Evolutionary conservation across 1,140 invertebrate genomes (phyloP).

Genomic region (Leucophenga varia): DNA sequence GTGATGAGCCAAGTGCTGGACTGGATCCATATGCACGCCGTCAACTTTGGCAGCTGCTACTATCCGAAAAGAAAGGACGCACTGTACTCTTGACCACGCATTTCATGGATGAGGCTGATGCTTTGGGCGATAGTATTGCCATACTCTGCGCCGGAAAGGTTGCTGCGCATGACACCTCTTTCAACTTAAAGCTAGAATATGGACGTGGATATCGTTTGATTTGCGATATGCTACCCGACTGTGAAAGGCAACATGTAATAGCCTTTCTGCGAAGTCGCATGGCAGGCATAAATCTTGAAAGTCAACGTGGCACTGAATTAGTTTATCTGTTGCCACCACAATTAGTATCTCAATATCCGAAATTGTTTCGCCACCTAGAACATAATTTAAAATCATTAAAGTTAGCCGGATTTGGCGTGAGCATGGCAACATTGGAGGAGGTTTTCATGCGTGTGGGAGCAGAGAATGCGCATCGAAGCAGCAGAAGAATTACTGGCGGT

Average conservation of each 20-base stretch:
- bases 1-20: constrained; percentile 90
- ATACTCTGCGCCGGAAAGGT: constrained; percentile 77
- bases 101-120: constrained; percentile 95
- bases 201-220: constrained; percentile 67
- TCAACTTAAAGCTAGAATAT: constrained; percentile 77
- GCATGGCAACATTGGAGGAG: constrained; percentile 86
- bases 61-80: constrained; percentile 57
- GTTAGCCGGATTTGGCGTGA: constrained; percentile 68
- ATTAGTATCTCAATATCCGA: constrained; percentile 59
- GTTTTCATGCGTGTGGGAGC: constrained; percentile 76
- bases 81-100: constrained; percentile 90
- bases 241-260: constrained; percentile 61
- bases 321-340: constrained; percentile 62
- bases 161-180: constrained; percentile 71
- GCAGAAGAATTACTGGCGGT: too few relatives aligned
- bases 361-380: constrained; percentile 73
- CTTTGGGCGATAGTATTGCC: constrained; percentile 85
- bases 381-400: constrained; percentile 63
- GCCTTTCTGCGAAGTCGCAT: constrained; percentile 62
- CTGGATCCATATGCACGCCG: constrained; percentile 89
- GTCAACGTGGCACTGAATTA: constrained; percentile 56
- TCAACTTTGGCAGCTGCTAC: constrained; percentile 81
- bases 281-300: constrained; percentile 56
- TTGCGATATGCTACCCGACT: constrained; percentile 40
- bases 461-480: too few relatives aligned